Percentiles rank a stretch among this genome's conserved stretches.
These are phyloP conservation scores for Spilosoma lubricipeda DNA, from an alignment of 2,888 invertebrate genomes.

Conservation along the genomic window DNA sequence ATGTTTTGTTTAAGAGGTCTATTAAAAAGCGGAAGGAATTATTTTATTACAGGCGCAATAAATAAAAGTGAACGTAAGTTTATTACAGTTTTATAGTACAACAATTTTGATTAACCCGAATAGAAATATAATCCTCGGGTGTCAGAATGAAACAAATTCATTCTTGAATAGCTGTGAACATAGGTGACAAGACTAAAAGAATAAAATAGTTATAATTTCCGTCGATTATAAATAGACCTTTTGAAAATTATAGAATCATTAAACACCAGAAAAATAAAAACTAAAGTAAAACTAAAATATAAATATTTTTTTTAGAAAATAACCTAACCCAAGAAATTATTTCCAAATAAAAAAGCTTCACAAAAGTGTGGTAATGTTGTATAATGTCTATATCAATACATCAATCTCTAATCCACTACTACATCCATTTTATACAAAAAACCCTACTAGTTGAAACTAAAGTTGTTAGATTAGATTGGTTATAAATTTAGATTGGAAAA, in stretches of 20 bases:
- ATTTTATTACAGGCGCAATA: neutral
- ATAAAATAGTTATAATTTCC: too few species aligned
- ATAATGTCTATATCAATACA: neutral
- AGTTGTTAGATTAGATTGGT: constrained; percentile 5
- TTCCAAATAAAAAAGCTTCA: neutral
- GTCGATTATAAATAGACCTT: too few species aligned
- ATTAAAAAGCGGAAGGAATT: neutral
- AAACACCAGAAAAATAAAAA: neutral
- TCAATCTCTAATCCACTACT: neutral
- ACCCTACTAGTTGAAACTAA: neutral
- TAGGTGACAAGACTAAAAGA: too few species aligned
- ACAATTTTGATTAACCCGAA: neutral
- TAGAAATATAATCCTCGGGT: neutral
- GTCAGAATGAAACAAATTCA: too few species aligned
- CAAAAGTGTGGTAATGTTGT: neutral
- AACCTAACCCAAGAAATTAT: neutral
- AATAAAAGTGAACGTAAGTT: neutral
- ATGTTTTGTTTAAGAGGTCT: neutral
- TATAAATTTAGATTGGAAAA: constrained; percentile 27
- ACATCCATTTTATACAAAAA: neutral
- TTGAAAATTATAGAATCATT: neutral
- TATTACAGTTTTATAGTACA: neutral
- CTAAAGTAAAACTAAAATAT: neutral
- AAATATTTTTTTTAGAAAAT: neutral
- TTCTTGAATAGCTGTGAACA: too few species aligned